Evolutionary conservation across 2,888 invertebrate species (phyloP), one percentile per base, ranked within the genome.

Genomic region (Nomada ferruginata): DNA sequence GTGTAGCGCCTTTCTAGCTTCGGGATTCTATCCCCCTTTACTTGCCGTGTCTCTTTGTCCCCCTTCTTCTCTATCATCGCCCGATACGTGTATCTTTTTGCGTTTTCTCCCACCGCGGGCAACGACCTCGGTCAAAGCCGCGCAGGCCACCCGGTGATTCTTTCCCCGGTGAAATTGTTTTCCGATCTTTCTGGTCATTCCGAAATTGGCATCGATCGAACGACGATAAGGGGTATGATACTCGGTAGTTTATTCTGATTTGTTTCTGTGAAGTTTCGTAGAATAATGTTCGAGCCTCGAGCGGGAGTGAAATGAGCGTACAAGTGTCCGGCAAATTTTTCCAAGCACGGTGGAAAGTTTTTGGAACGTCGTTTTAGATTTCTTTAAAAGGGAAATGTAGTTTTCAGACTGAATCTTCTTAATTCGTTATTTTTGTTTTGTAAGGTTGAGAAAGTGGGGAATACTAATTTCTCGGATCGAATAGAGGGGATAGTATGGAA

Each of bases 1-100:
- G 86, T 85, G 78, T 85, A 23, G 11, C n/a, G 47, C 70, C 65
- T 86, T 78, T 87, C 87, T 82, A 81, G 69, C 86, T 85, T 81
- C 76, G 82, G 85, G 85, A 86, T 82, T 84, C 84, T 86, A 85
- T 86, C 85, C 86, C 83, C 71, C 78, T 85, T 85, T 76, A 52
- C 85, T 68, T 73, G 64, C 66, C 70, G 70, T 68, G 70, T 83
- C 78, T 83, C 85, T 85, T 83, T 85, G 79, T 87, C 85, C 77
- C 79, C 76, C 70, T 50, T 76, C 79, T 18, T 42, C 79, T 65
- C 86, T 87, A 83, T 83, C 85, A 79, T 63, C 44, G 63, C 59
- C 66, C 83, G 83, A 86, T 85, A 82, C 82, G 77, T 65, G 70
- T 77, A 82, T 76, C 83, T 87, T 86, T 85, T 85, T 85, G 76